Percentiles rank a stretch among this genome's conserved stretches.
Evolutionary conservation across 2,113 vertebrate species (phyloP).

Genomic region (Ammospiza nelsoni): DNA sequence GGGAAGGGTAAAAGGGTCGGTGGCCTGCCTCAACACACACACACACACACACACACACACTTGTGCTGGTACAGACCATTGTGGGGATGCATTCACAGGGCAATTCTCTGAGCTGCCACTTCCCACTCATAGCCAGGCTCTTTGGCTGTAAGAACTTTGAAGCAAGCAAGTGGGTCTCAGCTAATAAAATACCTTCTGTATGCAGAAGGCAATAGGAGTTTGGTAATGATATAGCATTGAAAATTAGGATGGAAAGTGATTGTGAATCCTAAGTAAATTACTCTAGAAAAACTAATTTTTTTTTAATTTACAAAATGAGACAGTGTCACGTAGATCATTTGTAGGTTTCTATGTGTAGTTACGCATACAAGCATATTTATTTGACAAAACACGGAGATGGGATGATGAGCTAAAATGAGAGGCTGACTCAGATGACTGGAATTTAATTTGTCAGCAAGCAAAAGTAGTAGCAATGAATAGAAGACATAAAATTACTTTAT

Average conservation of each 20-base stretch:
- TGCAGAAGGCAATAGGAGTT: not conserved
- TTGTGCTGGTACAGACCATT: not conserved
- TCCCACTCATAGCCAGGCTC: not conserved
- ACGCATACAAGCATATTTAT: not conserved
- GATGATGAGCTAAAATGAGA: conserved; percentile 59
- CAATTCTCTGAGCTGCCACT: not conserved
- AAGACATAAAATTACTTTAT: conserved; percentile 31
- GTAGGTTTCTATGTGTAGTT: conserved; percentile 32
- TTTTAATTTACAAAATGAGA: not conserved
- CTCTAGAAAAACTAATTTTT: conserved; percentile 25
- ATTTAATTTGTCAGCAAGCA: conserved; percentile 16
- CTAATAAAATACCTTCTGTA: conserved; percentile 5
- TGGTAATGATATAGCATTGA: conserved; percentile 10
- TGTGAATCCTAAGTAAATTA: conserved; percentile 16
- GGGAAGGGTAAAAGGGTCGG: not conserved
- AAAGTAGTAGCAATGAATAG: conserved; percentile 45
- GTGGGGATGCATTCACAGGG: not conserved
- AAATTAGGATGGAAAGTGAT: conserved; percentile 4
- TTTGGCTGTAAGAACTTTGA: not conserved
- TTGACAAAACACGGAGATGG: conserved; percentile 28
- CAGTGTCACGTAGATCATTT: not conserved
- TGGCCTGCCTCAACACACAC: not conserved
- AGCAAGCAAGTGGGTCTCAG: not conserved
- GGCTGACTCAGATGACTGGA: conserved; percentile 38
- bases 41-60: no score